Base-by-base conservation (phyloP, 2,113 vertebrate genomes). In the Urocolius indicus region DNA sequence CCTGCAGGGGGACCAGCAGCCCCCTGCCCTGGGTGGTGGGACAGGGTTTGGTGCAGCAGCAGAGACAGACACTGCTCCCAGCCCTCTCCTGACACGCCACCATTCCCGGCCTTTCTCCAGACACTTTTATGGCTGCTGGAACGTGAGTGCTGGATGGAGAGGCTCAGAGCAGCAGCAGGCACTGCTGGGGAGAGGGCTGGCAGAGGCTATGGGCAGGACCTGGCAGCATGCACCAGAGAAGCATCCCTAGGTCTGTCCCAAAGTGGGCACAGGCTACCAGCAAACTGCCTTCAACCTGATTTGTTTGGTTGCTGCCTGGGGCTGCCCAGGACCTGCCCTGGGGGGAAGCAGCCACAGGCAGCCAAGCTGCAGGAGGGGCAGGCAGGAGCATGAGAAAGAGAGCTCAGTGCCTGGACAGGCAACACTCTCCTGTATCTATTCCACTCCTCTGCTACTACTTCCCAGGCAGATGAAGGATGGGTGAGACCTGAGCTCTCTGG, bases 71-170 rank as follows among this genome's bases (percentile, higher is more conserved):
- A 2, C 27, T 0, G 5, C 65, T 87, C 45, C 73, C 27, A 67
- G n/a, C 45, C 58, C 26, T 74, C 8, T 0, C 17, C 57, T 12
- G 2, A 57, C 48, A 51, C 8, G 10, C 6, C 6, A 13, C 34
- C 3, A 5, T 66, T 96, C 66, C 43, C 22, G 1, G 58, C 51
- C 62, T 69, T 34, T 46, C 78, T 68, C 74, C 58, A 83, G 94
- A 91, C 87, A 79, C 61, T 93, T 96, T 81, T 75, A 91, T 63
- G 57, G 92, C 24, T 58, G 79, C 62, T 66, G 96, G 82, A 96
- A 94, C 55, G 65, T 90, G 87, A 94, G 79, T 4, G 1, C 67
- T 14, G 75, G 78, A 49, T 14, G 75, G 78, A 49, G 71, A 65
- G 38, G 46, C 68, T 88, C 41, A 7, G 63, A 73, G 72, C 85